Evolutionary conservation across 1,140 invertebrate genomes (phyloP), one percentile per base, ranked within the genome.

Genomic region (Calephelis nemesis): DNA sequence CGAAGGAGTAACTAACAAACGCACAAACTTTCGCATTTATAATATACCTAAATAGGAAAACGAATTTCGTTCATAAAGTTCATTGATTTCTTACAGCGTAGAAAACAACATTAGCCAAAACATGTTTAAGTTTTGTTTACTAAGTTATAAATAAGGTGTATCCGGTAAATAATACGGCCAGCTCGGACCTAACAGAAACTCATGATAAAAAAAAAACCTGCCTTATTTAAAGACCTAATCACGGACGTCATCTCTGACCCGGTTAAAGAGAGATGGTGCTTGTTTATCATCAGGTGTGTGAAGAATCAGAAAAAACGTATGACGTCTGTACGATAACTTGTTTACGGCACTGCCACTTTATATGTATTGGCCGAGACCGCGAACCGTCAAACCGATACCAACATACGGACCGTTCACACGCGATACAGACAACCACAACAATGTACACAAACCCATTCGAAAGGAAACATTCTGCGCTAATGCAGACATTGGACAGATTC

Each of bases 361-460:
- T 87, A 90, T 81, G 78, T 75, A 68, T 62, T 39, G 67, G 75
- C 71, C 63, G 70, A 75, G 62, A 64, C 72, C 65, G 42, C 66
- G 68, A 70, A 47, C 47, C 69, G 49, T 75, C 83, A 90, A 39
- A 82, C 64, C 67, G 70, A 62, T 74, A 65, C 70, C 12, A 65
- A 48, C 73, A 19, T 52, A 87, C 67, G 39, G n/a, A 67, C 70
- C 60, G 77, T 74, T 69, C 72, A 73, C 52, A 84, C 85, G 81
- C 74, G 67, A 68, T 71, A 52, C 50, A 58, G 60, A 71, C 39
- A 70, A 69, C n/a, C 9, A 69, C 9, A 48, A 69, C 58, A 71
- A 91, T 91, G 88, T 91, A 79, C 67, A 89, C 88, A 70, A 91
- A 91, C 72, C 88, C 88, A 11, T 91, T 91, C 63, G 88, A 91